These are phyloP conservation scores for Exocentrus adspersus DNA, from an alignment of 2,888 invertebrate genomes.

Conservation along the genomic window DNA sequence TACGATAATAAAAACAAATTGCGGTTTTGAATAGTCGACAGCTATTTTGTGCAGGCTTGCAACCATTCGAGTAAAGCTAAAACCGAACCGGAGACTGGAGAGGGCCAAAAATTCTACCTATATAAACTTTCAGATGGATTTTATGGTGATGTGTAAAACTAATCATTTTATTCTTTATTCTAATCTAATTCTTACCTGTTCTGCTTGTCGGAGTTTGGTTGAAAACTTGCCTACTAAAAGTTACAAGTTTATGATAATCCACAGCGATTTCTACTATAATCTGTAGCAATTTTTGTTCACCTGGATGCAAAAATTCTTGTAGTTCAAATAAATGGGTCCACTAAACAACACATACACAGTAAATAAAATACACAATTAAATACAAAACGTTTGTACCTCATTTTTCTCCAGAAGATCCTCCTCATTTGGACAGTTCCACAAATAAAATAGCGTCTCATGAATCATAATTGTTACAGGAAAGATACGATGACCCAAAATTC, in stretches of 20 bases:
- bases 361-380: conserved; percentile 2
- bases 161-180: no score
- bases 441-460: conserved; percentile 72
- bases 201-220: conserved; percentile 35
- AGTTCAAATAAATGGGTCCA: conserved; percentile 59
- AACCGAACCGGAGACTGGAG: no score
- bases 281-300: conserved; percentile 68
- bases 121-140: no score
- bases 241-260: conserved; percentile 72
- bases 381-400: conserved; percentile 44
- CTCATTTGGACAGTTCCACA: conserved; percentile 69
- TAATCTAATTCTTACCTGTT: conserved; percentile 28
- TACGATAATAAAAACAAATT: background rate
- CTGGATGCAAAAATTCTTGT: conserved; percentile 71
- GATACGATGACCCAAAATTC: no score
- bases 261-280: conserved; percentile 73
- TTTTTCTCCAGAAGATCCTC: conserved; percentile 34
- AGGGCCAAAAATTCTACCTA: no score
- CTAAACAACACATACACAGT: conserved; percentile 37
- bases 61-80: no score
- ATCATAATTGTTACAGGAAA: conserved; percentile 70
- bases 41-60: no score
- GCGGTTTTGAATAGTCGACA: no score
- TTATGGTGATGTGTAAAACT: no score
- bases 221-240: conserved; percentile 67